phyloP scores from a whole-genome alignment of 2,113 vertebrate species.

The Naja naja region DNA sequence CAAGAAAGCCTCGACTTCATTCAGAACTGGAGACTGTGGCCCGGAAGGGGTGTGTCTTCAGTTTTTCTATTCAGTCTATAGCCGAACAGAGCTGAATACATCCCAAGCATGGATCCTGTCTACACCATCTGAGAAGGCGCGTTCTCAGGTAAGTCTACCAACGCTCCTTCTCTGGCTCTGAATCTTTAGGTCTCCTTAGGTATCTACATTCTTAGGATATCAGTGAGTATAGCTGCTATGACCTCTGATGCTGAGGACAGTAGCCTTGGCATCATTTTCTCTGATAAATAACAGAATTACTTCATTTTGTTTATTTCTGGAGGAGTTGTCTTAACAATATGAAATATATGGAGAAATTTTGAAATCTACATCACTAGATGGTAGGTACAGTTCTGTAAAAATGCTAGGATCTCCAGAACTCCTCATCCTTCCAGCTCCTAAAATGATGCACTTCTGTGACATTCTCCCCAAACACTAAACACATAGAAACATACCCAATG shows the following conservation, averaged over 20 bases:
- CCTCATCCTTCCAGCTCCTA: neutral
- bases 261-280: neutral
- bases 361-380: neutral
- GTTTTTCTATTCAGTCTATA: no score
- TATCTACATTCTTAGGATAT: neutral
- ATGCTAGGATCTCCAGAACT: neutral
- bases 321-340: neutral
- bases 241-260: neutral
- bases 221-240: neutral
- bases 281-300: neutral
- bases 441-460: neutral
- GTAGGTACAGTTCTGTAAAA: neutral
- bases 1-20: no score
- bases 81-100: no score
- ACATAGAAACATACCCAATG: neutral
- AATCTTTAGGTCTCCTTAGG: neutral
- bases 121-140: no score
- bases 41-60: no score
- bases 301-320: neutral
- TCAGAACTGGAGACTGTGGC: no score
- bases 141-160: no score
- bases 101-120: no score
- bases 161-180: no score
- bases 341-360: neutral
- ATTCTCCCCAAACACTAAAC: neutral